Conservation (phyloP, 2,888 invertebrate species). For the Fragum whitleyi region DNA sequence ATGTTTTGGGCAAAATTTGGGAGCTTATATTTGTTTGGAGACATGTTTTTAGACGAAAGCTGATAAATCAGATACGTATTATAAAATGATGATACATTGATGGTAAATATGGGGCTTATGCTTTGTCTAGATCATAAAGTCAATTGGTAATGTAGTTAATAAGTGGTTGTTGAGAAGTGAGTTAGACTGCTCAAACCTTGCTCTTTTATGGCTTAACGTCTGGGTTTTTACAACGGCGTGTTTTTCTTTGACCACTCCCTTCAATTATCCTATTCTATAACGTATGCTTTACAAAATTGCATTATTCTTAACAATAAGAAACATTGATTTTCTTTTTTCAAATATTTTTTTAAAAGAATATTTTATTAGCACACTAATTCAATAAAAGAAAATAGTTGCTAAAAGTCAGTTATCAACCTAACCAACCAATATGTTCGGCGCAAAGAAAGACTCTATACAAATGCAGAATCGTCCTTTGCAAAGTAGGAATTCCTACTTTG, state of each 20-base stretch:
- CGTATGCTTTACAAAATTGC: too few relatives aligned
- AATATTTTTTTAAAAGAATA: too few relatives aligned
- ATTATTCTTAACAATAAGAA: too few relatives aligned
- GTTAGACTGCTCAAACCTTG: conserved; percentile 15
- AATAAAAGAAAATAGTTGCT: too few relatives aligned
- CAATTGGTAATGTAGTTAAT: conserved; percentile 19
- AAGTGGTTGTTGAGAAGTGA: conserved; percentile 8
- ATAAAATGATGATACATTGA: conserved; percentile 21
- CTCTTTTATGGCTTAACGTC: conserved; percentile 23
- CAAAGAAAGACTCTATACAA: too few relatives aligned
- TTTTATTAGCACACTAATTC: too few relatives aligned
- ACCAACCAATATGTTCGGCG: too few relatives aligned
- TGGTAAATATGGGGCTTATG: not conserved
- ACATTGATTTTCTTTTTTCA: too few relatives aligned
- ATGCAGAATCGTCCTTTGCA: too few relatives aligned
- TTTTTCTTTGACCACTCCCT: not conserved
- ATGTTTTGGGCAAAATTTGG: not conserved
- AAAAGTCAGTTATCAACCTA: too few relatives aligned
- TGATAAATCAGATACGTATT: conserved; percentile 28
- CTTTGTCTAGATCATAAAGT: conserved; percentile 25
- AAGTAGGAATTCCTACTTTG: too few relatives aligned
- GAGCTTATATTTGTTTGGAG: not conserved
- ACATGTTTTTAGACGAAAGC: conserved; percentile 23
- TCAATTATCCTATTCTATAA: too few relatives aligned
- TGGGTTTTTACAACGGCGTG: conserved; percentile 12